These are phyloP conservation scores for Carapus acus DNA, from an alignment of 2,797 vertebrate genomes.

Conservation along the genomic window DNA sequence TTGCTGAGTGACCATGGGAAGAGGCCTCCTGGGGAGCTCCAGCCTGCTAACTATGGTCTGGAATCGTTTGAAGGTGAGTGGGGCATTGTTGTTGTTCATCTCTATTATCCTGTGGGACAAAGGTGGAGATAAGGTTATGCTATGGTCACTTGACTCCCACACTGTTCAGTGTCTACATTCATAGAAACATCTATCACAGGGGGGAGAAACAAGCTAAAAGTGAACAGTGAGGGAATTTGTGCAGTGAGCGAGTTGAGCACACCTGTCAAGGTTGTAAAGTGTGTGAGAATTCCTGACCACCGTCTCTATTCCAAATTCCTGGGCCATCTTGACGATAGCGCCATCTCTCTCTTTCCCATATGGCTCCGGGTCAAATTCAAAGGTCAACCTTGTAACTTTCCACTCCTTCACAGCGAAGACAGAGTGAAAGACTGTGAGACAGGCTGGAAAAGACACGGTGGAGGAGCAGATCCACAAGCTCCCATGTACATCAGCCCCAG, in stretches of 20 bases:
- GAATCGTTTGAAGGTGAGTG: conserved; percentile 96
- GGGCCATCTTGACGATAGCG: conserved; percentile 91
- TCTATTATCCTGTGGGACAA: conserved; percentile 84
- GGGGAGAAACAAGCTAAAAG: no score
- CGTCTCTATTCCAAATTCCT: conserved; percentile 90
- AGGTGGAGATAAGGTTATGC: background rate
- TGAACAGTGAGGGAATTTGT: background rate
- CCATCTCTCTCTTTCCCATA: conserved; percentile 93
- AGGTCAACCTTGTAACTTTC: conserved; percentile 88
- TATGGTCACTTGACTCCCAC: no score
- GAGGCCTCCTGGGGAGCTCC: conserved; percentile 86
- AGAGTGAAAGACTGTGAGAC: background rate
- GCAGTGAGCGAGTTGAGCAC: conserved; percentile 10
- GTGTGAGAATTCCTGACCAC: conserved; percentile 89
- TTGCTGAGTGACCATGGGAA: conserved; percentile 77
- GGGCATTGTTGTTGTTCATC: conserved; percentile 89
- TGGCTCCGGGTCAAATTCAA: conserved; percentile 92
- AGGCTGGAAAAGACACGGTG: no score
- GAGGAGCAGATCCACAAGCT: no score
- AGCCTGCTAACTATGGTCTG: conserved; percentile 91
- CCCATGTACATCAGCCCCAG: no score
- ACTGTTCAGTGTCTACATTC: no score
- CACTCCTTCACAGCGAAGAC: conserved; percentile 78
- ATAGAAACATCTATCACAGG: no score
- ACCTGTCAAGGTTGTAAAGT: conserved; percentile 92